Evolutionary conservation across 2,113 vertebrate species (phyloP).

Genomic region (Malaclemys terrapin): DNA sequence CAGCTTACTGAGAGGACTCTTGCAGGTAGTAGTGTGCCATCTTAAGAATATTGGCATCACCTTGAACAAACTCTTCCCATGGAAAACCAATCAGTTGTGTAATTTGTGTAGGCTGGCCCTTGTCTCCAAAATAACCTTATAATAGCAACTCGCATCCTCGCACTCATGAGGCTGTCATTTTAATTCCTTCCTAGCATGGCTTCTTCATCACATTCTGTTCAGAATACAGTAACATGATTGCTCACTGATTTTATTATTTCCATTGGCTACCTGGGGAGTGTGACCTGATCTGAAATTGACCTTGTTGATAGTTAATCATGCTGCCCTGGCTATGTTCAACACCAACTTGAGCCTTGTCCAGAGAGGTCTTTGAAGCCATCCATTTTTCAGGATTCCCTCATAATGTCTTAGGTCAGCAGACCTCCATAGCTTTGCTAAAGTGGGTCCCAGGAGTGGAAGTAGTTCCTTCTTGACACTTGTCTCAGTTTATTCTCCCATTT

Average conservation of each 20-base stretch:
- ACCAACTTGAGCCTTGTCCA: not conserved
- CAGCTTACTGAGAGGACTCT: not conserved
- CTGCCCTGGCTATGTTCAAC: not conserved
- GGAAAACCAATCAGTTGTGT: not conserved
- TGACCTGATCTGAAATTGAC: not conserved
- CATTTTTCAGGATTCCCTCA: not conserved
- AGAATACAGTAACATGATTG: not conserved
- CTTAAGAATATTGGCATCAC: not conserved
- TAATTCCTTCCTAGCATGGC: not conserved
- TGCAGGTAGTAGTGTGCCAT: not conserved
- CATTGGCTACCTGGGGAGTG: not conserved
- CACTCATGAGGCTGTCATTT: not conserved
- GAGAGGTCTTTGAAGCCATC: not conserved
- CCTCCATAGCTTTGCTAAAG: not conserved
- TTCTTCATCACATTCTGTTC: not conserved
- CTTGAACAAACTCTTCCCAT: not conserved
- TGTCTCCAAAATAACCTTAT: not conserved
- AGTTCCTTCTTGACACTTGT: not conserved
- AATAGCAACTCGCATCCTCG: not conserved
- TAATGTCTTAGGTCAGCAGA: not conserved
- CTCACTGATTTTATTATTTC: not conserved
- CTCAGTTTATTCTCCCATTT: not conserved
- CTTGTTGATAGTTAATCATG: not conserved
- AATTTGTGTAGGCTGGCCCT: not conserved
- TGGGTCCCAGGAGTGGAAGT: not conserved